Evolutionary conservation across 2,888 invertebrate species (phyloP), one percentile per base, ranked within the genome.

Genomic region (Oscheius myriophilus): DNA sequence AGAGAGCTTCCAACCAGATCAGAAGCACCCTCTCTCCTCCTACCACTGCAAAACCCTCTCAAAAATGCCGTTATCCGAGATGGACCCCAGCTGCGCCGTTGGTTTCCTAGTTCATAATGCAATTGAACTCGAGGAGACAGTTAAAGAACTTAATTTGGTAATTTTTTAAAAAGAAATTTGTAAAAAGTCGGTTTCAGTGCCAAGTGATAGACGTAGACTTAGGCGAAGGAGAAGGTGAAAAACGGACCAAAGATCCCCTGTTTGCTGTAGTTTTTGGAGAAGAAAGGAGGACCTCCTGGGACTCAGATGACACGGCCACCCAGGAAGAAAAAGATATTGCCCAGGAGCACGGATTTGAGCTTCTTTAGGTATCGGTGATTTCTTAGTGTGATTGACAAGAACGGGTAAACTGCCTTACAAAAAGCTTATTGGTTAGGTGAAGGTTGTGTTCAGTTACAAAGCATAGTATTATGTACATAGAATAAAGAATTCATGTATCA

Each of bases 1-100:
- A 14, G 33, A 26, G 45, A 43, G 25, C n/a, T n/a, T 12, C 14
- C 2, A 18, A 16, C 16, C 18, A 21, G 42, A 26, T 14, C 41
- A 61, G 41, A 61, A 61, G 33, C 61, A 61, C 16, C 61, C 49
- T 1, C 45, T 68, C 42, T 65, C 59, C n/a, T 63, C 67, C 12
- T 80, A 72, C 64, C 80, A 80, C 55, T 80, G 78, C 57, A 69
- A 72, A 53, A 65, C 72, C 0, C 69, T 78, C 18, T 80, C 80
- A 2, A 78, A 77, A 66, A 76, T 76, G 74, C 69, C 71, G 46
- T 63, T 78, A 26, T 55, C 69, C 18, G 68, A 72, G 25, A 80
- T 80, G 70, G 78, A 82, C 69, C 83, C 83, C 6, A 78, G 78
- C 11, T 83, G 81, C 68, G 82, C 82, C n/a, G 49, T 83, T n/a